A percentile compares a stretch with the other conserved stretches of the same genome.
Conservation (phyloP, 2,113 vertebrate genomes). For the Serilophus lunatus region DNA sequence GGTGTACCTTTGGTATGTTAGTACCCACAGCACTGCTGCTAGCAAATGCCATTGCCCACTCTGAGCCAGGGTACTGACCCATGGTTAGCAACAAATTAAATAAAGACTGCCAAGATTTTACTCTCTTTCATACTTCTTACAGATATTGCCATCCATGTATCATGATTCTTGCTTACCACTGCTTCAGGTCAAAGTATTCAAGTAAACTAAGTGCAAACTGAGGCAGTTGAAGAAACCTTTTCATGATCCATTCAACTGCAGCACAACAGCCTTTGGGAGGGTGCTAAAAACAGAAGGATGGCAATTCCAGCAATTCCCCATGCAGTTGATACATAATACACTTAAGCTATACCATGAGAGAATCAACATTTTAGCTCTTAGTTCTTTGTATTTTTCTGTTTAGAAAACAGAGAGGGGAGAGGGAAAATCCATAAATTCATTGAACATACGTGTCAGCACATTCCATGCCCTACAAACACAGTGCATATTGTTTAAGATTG, state of each 20-base stretch:
- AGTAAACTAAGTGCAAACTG: not conserved
- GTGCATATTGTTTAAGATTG: not conserved
- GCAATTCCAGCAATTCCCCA: not conserved
- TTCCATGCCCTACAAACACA: not conserved
- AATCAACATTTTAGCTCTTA: not conserved
- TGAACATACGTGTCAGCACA: not conserved
- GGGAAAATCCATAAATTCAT: not conserved
- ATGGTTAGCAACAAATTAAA: not conserved
- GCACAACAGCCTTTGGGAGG: not conserved
- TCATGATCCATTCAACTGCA: not conserved
- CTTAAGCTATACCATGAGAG: not conserved
- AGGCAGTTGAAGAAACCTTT: not conserved
- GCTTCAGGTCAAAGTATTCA: not conserved
- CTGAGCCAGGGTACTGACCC: not conserved
- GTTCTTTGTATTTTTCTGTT: not conserved
- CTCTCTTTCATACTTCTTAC: not conserved
- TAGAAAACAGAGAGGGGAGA: not conserved
- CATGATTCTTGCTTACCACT: not conserved
- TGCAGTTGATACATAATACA: not conserved
- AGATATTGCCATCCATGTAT: not conserved
- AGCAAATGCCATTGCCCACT: not conserved
- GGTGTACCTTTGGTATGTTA: not conserved
- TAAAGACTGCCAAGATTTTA: not conserved
- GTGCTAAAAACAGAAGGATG: not conserved
- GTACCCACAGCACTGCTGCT: rapidly evolving